Base-by-base conservation (phyloP, 1,140 invertebrate species). In the Drosophila bocqueti region DNA sequence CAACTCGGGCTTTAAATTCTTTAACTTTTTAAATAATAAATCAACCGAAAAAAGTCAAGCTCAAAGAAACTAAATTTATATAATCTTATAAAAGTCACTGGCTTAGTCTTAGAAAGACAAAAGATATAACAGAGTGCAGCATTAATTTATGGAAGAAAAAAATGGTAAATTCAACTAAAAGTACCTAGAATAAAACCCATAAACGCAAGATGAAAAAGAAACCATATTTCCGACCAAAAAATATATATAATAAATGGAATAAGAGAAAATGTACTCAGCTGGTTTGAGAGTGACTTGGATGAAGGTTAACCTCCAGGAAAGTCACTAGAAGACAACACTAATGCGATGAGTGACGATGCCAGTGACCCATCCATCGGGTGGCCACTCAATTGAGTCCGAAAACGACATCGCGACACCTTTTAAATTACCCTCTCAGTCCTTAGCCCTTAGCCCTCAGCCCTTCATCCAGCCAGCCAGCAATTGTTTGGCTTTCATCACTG, bases 401-500 rank as follows among this genome's bases (percentile, higher is more conserved):
- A 61, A 62, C 61, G 61, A 63, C 58, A 46, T 38, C 42, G 64
- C 43, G 58, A 67, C 59, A 67, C 64, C 61, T 63, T 63, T 63
- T 67, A 63, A 67, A 63, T 64, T 46, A 29, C 31, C 24, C 42
- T 24, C 43, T 15, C 52, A 43, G 21, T 3, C 15, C 34, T 5
- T 16, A 8, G 13, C 1, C 7, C 46, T 26, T 15, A 24, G 46
- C 7, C 15, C 16, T 29, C 29, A 1, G 16, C 2, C 26, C 47
- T 26, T 10, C 16, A 8, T 16, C 36, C 52, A 55, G 18, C 10
- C 10, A 15, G 61, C 11, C 26, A 31, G 42, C 42, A 61, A 62
- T 66, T 67, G 64, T 67, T 67, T 63, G 64, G 67, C 63, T 69
- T 69, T 69, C 67, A 69, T 69, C 67, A 57, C 18, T 57, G 54